phyloP scores from a whole-genome alignment of 2,888 invertebrate genomes.

The Cetonia aurata region DNA sequence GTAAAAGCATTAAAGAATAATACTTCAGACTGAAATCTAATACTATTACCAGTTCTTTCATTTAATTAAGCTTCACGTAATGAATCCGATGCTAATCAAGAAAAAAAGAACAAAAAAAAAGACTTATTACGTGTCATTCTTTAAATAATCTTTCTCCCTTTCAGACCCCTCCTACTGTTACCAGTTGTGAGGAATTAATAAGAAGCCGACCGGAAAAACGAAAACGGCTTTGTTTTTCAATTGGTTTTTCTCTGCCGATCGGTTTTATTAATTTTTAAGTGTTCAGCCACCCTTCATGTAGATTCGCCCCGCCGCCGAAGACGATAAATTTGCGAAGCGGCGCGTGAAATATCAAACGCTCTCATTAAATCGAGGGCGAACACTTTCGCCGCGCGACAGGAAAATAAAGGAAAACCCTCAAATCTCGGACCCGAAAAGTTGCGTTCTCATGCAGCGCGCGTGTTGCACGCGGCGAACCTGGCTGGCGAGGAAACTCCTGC shows the following conservation, averaged over 20 bases:
- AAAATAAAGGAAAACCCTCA: conserved; percentile 14
- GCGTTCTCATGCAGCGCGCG: conserved; percentile 66
- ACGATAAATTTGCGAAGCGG: conserved; percentile 19
- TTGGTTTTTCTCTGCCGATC: conserved; percentile 46
- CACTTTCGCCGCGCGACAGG: conserved; percentile 20
- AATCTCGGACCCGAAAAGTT: conserved; percentile 58
- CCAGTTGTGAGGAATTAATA: conserved; percentile 46
- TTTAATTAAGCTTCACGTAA: no score
- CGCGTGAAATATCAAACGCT: conserved; percentile 38
- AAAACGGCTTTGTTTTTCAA: conserved; percentile 48
- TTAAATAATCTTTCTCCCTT: no score
- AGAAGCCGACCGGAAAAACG: conserved; percentile 41
- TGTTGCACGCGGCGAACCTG: conserved; percentile 46
- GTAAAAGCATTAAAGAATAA: no score
- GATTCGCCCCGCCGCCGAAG: conserved; percentile 9
- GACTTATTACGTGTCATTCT: no score
- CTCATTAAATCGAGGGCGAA: conserved; percentile 48
- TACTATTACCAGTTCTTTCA: no score
- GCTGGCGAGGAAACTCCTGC: conserved; percentile 60
- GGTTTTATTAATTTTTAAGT: conserved; percentile 52
- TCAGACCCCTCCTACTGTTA: neutral
- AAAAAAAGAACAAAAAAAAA: no score
- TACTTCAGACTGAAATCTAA: no score
- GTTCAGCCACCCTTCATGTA: conserved; percentile 38
- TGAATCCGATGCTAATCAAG: no score